Conservation (phyloP, 1,140 invertebrate genomes). For the Chionoecetes opilio region DNA sequence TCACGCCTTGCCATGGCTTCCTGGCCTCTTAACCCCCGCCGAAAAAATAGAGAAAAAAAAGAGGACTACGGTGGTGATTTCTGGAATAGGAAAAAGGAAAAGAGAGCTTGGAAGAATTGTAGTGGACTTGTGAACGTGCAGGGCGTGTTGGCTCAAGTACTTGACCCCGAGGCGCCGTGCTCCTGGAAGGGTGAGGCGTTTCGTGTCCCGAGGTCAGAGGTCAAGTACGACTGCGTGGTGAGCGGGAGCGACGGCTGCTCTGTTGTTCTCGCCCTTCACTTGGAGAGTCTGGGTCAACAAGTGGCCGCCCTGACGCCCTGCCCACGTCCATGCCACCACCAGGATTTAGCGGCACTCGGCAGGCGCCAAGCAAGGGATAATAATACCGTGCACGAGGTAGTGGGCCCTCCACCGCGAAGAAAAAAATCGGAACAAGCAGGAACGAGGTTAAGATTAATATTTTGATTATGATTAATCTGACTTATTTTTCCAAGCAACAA, state of each 20-base stretch:
- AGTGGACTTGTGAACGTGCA: neutral
- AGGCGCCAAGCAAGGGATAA: neutral
- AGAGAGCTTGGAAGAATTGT: conserved; percentile 12
- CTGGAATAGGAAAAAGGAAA: neutral
- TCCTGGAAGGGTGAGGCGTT: neutral
- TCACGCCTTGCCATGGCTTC: neutral
- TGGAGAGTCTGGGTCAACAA: conserved; percentile 16
- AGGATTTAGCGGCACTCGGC: neutral
- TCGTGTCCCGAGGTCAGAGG: neutral
- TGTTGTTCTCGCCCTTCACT: conserved; percentile 1
- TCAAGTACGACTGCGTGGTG: neutral
- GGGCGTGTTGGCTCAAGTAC: neutral
- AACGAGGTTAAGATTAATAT: too few relatives aligned
- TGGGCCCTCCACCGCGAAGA: too few relatives aligned
- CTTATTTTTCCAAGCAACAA: too few relatives aligned
- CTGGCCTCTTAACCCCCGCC: neutral
- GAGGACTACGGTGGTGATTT: neutral
- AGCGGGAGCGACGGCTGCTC: neutral
- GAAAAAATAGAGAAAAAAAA: neutral
- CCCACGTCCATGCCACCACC: neutral
- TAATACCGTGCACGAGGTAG: too few relatives aligned
- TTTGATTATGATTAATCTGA: too few relatives aligned
- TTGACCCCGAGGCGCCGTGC: neutral
- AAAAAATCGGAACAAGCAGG: too few relatives aligned
- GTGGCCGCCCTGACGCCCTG: neutral